A percentile compares a stretch with the other conserved stretches of the same genome.
Conservation (phyloP, 2,113 vertebrate genomes). For the Montifringilla adamsi region DNA sequence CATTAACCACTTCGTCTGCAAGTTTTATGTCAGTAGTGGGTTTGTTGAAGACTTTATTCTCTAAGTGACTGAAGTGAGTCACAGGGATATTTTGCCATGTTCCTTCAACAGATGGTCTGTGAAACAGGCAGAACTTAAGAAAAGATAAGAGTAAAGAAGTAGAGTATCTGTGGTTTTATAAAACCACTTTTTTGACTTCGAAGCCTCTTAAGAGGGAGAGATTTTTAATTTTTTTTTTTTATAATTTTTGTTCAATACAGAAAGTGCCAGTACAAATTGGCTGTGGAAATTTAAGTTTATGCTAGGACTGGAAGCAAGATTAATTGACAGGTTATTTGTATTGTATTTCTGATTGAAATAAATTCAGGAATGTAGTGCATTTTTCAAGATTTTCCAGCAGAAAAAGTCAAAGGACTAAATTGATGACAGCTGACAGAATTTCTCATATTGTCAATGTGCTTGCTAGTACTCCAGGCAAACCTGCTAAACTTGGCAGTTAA, state of each 20-base stretch:
- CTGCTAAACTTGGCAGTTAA: neutral
- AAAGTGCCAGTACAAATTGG: neutral
- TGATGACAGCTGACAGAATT: neutral
- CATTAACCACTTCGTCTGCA: neutral
- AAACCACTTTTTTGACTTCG: neutral
- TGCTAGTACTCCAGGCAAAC: neutral
- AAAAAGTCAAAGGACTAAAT: neutral
- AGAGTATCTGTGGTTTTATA: neutral
- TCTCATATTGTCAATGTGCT: neutral
- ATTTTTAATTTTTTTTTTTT: neutral
- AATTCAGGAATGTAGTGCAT: neutral
- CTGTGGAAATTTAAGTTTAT: neutral
- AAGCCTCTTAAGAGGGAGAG: neutral
- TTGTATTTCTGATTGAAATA: neutral
- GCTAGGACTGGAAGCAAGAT: neutral
- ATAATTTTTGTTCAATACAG: neutral
- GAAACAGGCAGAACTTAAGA: neutral
- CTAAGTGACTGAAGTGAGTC: neutral
- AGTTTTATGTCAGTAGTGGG: neutral
- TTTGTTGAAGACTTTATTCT: neutral
- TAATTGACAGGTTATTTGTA: neutral
- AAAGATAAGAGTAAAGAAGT: neutral
- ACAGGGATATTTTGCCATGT: neutral
- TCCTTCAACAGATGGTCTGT: neutral
- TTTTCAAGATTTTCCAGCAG: neutral